Evolutionary conservation across 2,888 invertebrate species (phyloP).

Genomic region (Cephus pulcher): DNA sequence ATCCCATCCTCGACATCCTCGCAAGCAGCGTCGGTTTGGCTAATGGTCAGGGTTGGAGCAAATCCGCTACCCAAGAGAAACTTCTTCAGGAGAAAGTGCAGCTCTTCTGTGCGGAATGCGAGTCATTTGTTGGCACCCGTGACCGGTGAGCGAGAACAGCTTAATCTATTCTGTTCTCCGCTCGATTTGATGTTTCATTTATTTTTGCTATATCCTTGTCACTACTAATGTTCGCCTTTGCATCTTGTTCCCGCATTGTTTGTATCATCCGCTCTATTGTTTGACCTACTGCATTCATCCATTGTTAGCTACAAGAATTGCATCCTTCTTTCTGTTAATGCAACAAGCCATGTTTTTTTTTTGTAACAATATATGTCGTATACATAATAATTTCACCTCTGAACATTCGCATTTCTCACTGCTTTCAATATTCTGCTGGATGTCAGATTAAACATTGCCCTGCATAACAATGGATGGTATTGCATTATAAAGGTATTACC

Average conservation of each 20-base stretch:
- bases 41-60: conserved; percentile 60
- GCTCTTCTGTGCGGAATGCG: conserved; percentile 58
- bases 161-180: background rate
- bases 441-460: background rate
- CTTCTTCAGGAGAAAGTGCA: conserved; percentile 52
- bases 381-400: background rate
- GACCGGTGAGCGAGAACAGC: conserved; percentile 46
- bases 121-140: conserved; percentile 46
- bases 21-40: conserved; percentile 73
- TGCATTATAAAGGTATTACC: background rate
- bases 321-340: background rate
- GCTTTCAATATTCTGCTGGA: background rate
- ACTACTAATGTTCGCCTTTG: background rate
- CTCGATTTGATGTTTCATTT: background rate
- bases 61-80: conserved; percentile 46
- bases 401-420: background rate
- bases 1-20: conserved; percentile 81
- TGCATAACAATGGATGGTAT: background rate
- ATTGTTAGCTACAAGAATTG: background rate
- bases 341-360: background rate
- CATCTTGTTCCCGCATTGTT: background rate
- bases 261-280: background rate
- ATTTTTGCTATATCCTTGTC: background rate
- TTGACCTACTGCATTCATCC: background rate
- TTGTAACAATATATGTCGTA: background rate